phyloP scores from a whole-genome alignment of 1,140 invertebrate species.

The Saccostrea cuccullata region DNA sequence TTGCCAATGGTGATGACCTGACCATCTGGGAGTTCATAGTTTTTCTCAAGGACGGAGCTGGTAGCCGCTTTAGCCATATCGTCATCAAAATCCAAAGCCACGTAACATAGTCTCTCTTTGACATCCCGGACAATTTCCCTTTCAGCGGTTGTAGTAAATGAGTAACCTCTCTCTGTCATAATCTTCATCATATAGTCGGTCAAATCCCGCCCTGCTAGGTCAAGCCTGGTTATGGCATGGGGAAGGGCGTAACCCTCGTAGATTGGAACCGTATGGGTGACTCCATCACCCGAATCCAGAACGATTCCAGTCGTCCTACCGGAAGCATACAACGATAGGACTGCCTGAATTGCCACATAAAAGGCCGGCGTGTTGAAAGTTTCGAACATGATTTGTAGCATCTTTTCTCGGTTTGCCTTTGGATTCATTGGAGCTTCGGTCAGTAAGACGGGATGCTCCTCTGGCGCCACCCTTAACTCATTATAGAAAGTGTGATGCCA shows the following conservation, averaged over 20 bases:
- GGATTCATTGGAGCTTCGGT: constrained; percentile 75
- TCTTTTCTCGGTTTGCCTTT: constrained; percentile 77
- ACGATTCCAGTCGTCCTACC: constrained; percentile 96
- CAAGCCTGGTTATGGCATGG: constrained; percentile 96
- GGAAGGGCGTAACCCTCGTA: constrained; percentile 91
- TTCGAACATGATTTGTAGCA: constrained; percentile 78
- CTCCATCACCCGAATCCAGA: constrained; percentile 93
- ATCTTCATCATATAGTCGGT: constrained; percentile 97
- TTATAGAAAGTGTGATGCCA: constrained; percentile 87
- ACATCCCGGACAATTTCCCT: constrained; percentile 89
- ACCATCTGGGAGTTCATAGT: constrained; percentile 60
- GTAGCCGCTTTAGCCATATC: constrained; percentile 51
- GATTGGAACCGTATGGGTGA: constrained; percentile 92
- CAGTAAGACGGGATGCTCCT: constrained; percentile 92
- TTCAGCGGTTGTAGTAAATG: constrained; percentile 91
- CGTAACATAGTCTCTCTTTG: constrained; percentile 91
- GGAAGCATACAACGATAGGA: constrained; percentile 94
- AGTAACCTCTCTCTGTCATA: constrained; percentile 87
- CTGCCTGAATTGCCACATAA: constrained; percentile 95
- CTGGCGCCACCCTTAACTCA: constrained; percentile 93
- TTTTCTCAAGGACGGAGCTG: constrained; percentile 54
- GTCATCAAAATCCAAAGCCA: constrained; percentile 86
- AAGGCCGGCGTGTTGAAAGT: constrained; percentile 93
- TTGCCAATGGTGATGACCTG: constrained; percentile 87
- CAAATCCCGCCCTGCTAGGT: constrained; percentile 92